Evolutionary conservation across 2,113 vertebrate species (phyloP).

Genomic region (Callorhinus ursinus): DNA sequence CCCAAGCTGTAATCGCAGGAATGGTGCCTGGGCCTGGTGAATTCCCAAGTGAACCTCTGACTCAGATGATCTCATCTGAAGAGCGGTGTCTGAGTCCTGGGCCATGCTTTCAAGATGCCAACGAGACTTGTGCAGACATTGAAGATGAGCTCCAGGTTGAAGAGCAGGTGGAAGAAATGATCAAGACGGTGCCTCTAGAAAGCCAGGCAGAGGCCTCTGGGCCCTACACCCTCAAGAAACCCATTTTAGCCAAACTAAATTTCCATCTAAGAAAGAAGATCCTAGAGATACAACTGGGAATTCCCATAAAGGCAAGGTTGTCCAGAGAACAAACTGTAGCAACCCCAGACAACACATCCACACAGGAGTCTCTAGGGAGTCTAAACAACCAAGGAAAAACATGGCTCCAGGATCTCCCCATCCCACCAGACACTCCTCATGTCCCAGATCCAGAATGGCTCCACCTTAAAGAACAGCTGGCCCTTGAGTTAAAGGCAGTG

Average conservation of each 20-base stretch:
- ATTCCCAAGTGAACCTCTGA: not conserved
- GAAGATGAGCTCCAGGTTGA: not conserved
- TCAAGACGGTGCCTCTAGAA: not conserved
- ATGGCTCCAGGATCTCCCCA: not conserved
- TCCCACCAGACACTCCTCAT: not conserved
- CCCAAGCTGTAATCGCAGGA: not conserved
- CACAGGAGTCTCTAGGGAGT: not conserved
- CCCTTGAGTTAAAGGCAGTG: not conserved
- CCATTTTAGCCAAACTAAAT: constrained; percentile 42
- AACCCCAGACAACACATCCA: not conserved
- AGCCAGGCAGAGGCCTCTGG: not conserved
- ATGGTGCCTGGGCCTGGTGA: not conserved
- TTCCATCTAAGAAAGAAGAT: constrained; percentile 73
- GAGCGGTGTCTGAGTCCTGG: not conserved
- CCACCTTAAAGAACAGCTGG: not conserved
- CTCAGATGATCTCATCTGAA: not conserved
- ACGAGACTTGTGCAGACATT: not conserved
- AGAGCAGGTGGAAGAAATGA: not conserved
- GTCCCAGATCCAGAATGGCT: not conserved
- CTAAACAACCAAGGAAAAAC: not conserved
- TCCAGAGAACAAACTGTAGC: not conserved
- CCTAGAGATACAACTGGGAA: constrained; percentile 52
- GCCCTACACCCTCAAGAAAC: not conserved
- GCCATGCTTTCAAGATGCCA: not conserved
- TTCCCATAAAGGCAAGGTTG: not conserved